Conservation (phyloP, 1,140 invertebrate species). For the Helicoverpa zea region DNA sequence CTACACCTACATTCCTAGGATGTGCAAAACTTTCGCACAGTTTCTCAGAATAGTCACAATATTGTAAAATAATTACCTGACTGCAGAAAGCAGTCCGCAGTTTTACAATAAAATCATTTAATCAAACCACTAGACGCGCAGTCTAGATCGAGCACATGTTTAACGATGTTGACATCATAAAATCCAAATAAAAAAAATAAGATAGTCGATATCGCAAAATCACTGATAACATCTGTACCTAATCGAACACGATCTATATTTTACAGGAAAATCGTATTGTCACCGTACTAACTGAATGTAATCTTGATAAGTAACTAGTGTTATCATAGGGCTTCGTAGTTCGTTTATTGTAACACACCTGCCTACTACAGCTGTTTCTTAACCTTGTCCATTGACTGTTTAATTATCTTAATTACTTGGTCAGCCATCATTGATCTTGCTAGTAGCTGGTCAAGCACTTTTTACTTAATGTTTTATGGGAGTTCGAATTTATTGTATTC, state of each 20-base stretch:
- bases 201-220: constrained; percentile 22
- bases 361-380: constrained; percentile 60
- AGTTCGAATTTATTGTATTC: constrained; percentile 16
- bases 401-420: constrained; percentile 62
- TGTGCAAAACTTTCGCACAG: neutral
- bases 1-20: neutral
- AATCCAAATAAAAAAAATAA: constrained; percentile 2
- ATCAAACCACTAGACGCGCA: neutral
- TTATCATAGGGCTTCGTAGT: constrained; percentile 5
- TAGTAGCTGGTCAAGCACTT: neutral
- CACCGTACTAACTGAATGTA: constrained; percentile 5
- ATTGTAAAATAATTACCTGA: too few species aligned
- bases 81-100: too few species aligned
- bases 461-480: constrained; percentile 13
- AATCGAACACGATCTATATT: constrained; percentile 37
- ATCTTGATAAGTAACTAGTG: constrained; percentile 45
- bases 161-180: constrained; percentile 11
- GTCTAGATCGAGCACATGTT: constrained; percentile 12
- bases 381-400: constrained; percentile 55
- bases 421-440: constrained; percentile 31
- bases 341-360: constrained; percentile 55
- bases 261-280: neutral
- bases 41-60: too few species aligned
- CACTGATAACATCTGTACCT: neutral
- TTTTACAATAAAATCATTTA: too few species aligned